A percentile compares a stretch with the other conserved stretches of the same genome.
phyloP scores from a whole-genome alignment of 1,140 invertebrate genomes.

The Delia radicum region DNA sequence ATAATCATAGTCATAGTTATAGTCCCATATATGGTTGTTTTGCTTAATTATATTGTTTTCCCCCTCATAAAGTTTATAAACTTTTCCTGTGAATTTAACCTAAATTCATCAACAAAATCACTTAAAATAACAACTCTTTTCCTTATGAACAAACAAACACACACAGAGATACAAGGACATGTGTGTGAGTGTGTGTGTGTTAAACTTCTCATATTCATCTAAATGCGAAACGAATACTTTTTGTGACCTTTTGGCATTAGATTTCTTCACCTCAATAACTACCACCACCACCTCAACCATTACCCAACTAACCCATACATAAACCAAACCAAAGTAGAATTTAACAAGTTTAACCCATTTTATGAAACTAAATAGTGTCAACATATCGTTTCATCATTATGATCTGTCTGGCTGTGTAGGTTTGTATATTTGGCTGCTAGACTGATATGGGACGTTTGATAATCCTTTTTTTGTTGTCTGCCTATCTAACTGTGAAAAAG shows the following conservation, averaged over 20 bases:
- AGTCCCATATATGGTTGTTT: background rate
- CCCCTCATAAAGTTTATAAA: background rate
- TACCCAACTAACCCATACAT: background rate
- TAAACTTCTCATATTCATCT: background rate
- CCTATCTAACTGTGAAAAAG: background rate
- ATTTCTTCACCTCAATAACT: constrained; percentile 1
- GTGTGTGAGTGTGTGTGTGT: background rate
- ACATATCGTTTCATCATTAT: background rate
- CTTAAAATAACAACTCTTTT: constrained; percentile 1
- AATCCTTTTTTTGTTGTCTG: background rate
- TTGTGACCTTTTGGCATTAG: background rate
- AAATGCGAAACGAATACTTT: background rate
- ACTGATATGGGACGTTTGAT: background rate
- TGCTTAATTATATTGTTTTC: background rate
- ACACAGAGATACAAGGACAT: background rate
- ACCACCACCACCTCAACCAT: background rate
- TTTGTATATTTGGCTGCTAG: background rate
- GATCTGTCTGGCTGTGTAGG: background rate
- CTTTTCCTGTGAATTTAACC: background rate
- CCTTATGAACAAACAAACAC: background rate
- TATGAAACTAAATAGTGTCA: background rate
- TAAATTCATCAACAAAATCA: background rate
- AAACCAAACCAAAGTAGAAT: background rate
- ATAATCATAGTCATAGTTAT: background rate
- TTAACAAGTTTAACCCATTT: background rate